phyloP scores from a whole-genome alignment of 2,113 vertebrate species.

The Podarcis muralis region DNA sequence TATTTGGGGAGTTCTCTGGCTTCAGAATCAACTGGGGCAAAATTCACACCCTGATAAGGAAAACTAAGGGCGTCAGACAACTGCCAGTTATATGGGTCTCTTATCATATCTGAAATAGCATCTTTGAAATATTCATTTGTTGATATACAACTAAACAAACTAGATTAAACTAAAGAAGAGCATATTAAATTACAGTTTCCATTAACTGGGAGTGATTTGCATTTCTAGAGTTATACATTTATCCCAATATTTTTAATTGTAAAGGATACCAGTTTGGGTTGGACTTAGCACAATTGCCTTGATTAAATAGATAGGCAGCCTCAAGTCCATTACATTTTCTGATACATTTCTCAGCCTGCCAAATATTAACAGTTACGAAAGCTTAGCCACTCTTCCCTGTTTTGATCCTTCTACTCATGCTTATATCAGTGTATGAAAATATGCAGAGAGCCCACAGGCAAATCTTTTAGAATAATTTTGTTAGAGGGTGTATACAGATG shows the following conservation, averaged over 20 bases:
- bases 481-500: not conserved
- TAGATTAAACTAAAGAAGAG: not conserved
- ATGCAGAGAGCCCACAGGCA: not conserved
- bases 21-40: not conserved
- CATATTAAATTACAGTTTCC: not conserved
- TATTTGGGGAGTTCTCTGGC: not conserved
- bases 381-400: not conserved
- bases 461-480: not conserved
- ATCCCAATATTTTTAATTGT: not conserved
- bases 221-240: not conserved
- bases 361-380: not conserved
- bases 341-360: not conserved
- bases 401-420: not conserved
- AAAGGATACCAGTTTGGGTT: not conserved
- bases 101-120: not conserved
- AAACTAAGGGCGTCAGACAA: not conserved
- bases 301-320: not conserved
- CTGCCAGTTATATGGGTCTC: not conserved
- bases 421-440: not conserved
- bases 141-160: no score
- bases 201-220: not conserved
- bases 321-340: not conserved
- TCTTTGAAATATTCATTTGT: no score
- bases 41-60: not conserved
- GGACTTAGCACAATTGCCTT: not conserved